Conservation (phyloP, 2,113 vertebrate genomes). For the Ifrita kowaldi region DNA sequence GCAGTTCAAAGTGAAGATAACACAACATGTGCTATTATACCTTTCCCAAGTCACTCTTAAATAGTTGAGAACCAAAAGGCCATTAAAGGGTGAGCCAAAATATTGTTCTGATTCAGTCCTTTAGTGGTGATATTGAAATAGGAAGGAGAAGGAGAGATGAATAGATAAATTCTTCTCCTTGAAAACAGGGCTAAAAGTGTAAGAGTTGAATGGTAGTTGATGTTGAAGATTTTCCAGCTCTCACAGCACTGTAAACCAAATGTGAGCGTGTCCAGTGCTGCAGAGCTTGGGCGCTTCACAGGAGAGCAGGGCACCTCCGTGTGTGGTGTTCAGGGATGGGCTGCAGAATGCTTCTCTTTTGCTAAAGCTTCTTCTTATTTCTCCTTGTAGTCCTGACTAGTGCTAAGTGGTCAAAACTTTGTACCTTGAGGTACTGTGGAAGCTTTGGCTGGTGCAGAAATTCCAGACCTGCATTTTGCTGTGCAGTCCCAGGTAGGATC, state of each 20-base stretch:
- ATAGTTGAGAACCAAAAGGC: neutral
- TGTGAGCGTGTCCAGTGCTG: neutral
- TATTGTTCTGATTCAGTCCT: neutral
- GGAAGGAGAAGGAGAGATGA: neutral
- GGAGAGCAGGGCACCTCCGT: neutral
- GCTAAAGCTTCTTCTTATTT: neutral
- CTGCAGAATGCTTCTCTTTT: neutral
- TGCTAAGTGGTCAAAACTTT: neutral
- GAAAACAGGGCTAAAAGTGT: neutral
- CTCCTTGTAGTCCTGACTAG: neutral
- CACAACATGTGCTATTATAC: neutral
- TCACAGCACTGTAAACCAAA: neutral
- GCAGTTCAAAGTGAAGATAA: constrained; percentile 19
- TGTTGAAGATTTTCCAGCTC: neutral
- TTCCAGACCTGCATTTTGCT: neutral
- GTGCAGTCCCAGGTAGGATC: neutral
- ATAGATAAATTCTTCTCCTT: neutral
- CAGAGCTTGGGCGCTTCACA: neutral
- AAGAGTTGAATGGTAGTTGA: neutral
- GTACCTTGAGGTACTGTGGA: neutral
- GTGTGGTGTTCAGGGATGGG: neutral
- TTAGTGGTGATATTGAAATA: neutral
- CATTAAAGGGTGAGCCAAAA: neutral
- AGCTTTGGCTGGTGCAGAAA: neutral
- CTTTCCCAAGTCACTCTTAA: constrained; percentile 6